Conservation (phyloP, 2,888 invertebrate species). For the Drosophila dives region DNA sequence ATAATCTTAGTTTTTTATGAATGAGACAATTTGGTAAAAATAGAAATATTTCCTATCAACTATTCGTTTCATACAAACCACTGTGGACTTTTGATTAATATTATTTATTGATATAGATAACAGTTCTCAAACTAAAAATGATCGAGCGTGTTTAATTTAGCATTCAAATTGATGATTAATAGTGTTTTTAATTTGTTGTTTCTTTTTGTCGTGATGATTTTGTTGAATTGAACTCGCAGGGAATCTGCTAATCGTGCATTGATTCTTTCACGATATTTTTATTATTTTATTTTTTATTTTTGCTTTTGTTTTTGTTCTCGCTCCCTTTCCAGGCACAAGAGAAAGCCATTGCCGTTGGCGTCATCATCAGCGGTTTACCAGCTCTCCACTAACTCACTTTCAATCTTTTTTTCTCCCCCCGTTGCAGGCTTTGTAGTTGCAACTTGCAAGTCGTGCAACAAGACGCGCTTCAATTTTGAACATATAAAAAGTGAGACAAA, state of each 20-base stretch:
- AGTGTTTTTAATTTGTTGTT: neutral
- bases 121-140: neutral
- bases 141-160: neutral
- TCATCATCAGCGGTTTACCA: slow-evolving; percentile 18
- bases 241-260: neutral
- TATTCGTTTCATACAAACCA: neutral
- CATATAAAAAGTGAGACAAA: slow-evolving; percentile 59
- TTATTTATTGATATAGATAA: neutral
- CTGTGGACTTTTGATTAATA: neutral
- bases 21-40: no score
- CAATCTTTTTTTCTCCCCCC: neutral
- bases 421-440: slow-evolving; percentile 16
- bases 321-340: slow-evolving; percentile 35
- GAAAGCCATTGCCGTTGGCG: slow-evolving; percentile 61
- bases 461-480: slow-evolving; percentile 48
- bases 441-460: slow-evolving; percentile 29
- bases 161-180: neutral
- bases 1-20: no score
- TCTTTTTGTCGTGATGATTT: neutral
- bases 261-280: neutral
- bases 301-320: slow-evolving; percentile 11
- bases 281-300: slow-evolving; percentile 18
- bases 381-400: neutral
- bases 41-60: no score
- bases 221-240: neutral